Base-by-base conservation (phyloP, 2,888 invertebrate genomes). In the Netelia virgata region DNA sequence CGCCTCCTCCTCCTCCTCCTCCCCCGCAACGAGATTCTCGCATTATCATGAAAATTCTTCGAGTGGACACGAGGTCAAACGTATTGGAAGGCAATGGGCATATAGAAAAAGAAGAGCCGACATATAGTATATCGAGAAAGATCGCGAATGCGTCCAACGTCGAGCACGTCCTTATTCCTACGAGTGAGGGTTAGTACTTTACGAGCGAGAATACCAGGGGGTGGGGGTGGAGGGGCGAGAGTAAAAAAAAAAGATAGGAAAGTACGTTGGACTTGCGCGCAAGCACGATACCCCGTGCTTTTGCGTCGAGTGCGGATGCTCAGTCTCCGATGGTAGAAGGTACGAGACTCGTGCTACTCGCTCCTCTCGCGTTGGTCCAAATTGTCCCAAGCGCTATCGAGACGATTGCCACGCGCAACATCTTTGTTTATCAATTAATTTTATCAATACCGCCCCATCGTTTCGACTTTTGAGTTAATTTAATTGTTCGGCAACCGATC, bases 281-380 rank as follows among this genome's bases (percentile, higher is more conserved):
- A 86, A 88, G 87, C 85, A 84, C 86, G 83, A 69, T 85, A 86
- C 87, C 87, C 89, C 86, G 90, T 89, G 89, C 89, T 89, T 90
- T 91, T 89, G 91, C 88, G 89, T 90, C 86, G 88, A 87, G 83
- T 86, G 78, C 84, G 82, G 83, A 82, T 74, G 63, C 82, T 81
- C 87, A 87, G 88, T 87, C 83, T 82, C 79, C 83, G 85, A 86
- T 78, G 76, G 86, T 74, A 80, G 84, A 36, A 76, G 64, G 70
- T 69, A 47, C 64, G 85, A 82, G 85, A 82, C 83, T 86, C 80
- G 86, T 84, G 86, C 64, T 80, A 82, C 84, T 85, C 81, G 83
- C 68, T 76, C 47, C 28, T 81, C 68, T 74, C 36, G 36, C 36
- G 36, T 36, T 36, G 0, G 6, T 36, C 36, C 36, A 36, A 36